phyloP scores from a whole-genome alignment of 2,113 vertebrate genomes.

The Phalacrocorax carbo region DNA sequence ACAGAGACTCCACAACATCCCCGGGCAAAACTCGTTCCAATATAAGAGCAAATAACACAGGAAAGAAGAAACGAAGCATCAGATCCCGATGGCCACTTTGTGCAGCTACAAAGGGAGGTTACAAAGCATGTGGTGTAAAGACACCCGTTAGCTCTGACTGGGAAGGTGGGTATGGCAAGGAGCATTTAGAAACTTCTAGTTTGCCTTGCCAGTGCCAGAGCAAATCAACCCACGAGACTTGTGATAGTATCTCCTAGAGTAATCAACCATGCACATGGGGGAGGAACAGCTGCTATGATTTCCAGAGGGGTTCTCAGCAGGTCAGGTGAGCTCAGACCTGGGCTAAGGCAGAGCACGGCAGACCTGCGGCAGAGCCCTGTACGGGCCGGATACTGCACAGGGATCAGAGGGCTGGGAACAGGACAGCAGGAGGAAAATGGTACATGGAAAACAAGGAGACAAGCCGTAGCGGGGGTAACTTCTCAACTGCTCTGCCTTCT shows the following conservation, averaged over 20 bases:
- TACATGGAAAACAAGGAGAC: neutral
- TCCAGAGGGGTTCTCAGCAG: neutral
- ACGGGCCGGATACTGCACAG: neutral
- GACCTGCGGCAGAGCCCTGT: neutral
- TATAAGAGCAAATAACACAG: neutral
- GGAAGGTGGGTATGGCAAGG: neutral
- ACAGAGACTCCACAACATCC: neutral
- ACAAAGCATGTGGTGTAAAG: neutral
- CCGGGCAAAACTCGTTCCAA: neutral
- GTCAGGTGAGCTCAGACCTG: neutral
- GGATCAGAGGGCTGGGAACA: neutral
- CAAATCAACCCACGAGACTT: neutral
- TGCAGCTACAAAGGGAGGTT: neutral
- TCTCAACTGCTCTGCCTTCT: neutral
- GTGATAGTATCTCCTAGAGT: neutral
- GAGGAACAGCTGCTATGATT: neutral
- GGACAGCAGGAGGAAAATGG: neutral
- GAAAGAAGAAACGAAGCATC: constrained; percentile 24
- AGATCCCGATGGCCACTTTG: neutral
- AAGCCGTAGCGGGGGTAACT: neutral
- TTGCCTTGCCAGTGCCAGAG: neutral
- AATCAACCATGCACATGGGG: neutral
- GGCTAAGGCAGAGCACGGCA: neutral
- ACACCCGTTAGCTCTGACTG: neutral
- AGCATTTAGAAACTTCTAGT: neutral